Base-by-base conservation (phyloP, 2,888 invertebrate genomes). In the Aelia acuminata region DNA sequence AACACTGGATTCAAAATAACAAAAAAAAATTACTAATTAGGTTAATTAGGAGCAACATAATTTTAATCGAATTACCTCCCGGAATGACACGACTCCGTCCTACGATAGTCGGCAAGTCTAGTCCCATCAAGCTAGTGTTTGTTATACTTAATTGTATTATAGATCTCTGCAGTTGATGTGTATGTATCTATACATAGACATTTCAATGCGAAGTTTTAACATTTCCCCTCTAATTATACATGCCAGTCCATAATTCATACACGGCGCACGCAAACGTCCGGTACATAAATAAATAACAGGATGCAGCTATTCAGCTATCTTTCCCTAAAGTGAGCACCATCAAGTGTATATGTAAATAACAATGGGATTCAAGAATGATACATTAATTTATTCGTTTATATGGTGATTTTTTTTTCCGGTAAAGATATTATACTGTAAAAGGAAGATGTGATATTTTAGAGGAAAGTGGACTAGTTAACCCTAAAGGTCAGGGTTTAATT, bases 401-500 rank as follows among this genome's bases (percentile, higher is more conserved):
- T 57, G 3, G n/a, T n/a, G n/a, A n/a, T n/a, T n/a, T n/a, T n/a
- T n/a, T n/a, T n/a, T n/a, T n/a, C n/a, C n/a, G n/a, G n/a, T n/a
- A n/a, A n/a, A n/a, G n/a, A n/a, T n/a, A n/a, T n/a, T n/a, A n/a
- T n/a, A n/a, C n/a, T n/a, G n/a, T n/a, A 13, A 26, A 15, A 57
- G 35, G 18, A 35, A 70, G 63, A 70, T 35, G 2, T 1, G 18
- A 70, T 35, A 70, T 70, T 70, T 70, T 63, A 63, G 63, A 63
- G 31, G 7, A 31, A 63, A 35, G 63, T 39, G 43, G n/a, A 20
- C 43, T n/a, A 80, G 43, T 43, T 80, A 43, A 80, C 80, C 80
- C 35, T 35, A n/a, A 57, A 39, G 80, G 80, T 47, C 80, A 80
- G 39, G 47, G 80, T 47, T 80, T 80, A 80, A 80, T 80, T 80